Conservation (phyloP, 92 coral and sea anemone species). For the Pocillopora grandis region DNA sequence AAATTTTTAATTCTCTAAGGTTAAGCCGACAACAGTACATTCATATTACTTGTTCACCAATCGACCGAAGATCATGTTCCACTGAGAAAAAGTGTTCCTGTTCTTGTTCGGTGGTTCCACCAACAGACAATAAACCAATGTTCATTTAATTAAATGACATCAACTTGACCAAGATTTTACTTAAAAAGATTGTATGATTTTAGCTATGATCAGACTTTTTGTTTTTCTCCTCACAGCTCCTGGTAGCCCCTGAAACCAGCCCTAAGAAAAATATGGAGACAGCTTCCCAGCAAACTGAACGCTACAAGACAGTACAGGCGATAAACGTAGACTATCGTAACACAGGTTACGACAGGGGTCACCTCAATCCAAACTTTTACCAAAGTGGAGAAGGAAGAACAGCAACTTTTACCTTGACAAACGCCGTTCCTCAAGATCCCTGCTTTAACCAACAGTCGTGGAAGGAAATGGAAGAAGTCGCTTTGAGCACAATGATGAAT, state of each 20-base stretch:
- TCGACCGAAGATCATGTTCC: too few relatives aligned
- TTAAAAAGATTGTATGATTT: too few relatives aligned
- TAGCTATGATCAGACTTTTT: background rate
- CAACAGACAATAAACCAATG: too few relatives aligned
- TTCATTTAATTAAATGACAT: too few relatives aligned
- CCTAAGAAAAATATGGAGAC: background rate
- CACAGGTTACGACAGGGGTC: conserved; percentile 55
- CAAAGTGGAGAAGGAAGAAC: conserved; percentile 24
- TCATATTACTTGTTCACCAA: too few relatives aligned
- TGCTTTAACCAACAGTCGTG: conserved; percentile 48
- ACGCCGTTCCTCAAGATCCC: conserved; percentile 53
- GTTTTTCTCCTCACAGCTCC: background rate
- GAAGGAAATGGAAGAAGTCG: conserved; percentile 1
- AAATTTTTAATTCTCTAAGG: too few relatives aligned
- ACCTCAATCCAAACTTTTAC: conserved; percentile 52
- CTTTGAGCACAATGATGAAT: background rate
- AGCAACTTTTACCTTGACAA: conserved; percentile 52
- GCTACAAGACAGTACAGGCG: conserved; percentile 23
- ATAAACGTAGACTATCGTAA: conserved; percentile 32
- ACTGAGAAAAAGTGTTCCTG: too few relatives aligned
- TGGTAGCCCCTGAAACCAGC: background rate
- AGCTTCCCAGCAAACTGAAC: background rate
- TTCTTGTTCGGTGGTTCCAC: too few relatives aligned
- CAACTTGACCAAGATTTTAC: too few relatives aligned
- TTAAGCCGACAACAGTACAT: too few relatives aligned